Conservation (phyloP, 2,113 vertebrate genomes). For the Ramphastos sulfuratus region DNA sequence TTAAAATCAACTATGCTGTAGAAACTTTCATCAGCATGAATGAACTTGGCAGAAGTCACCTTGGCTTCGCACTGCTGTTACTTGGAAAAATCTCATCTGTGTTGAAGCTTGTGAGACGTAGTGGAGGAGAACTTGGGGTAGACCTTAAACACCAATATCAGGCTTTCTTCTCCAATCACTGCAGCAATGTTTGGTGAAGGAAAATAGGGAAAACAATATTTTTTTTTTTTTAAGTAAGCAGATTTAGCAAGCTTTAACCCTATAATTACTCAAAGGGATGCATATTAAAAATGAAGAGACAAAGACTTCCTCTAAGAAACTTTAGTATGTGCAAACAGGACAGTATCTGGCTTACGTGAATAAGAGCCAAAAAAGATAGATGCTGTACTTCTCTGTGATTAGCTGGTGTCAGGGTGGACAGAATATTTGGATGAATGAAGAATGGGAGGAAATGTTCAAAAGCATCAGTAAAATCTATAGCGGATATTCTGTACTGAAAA, state of each 20-base stretch:
- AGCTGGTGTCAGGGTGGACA: background rate
- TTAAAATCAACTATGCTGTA: background rate
- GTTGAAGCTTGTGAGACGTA: rapidly evolving
- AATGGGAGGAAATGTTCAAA: background rate
- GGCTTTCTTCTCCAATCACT: background rate
- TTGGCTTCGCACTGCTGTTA: background rate
- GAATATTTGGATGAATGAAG: background rate
- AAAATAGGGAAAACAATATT: background rate
- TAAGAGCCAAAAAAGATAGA: background rate
- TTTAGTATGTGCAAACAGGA: background rate
- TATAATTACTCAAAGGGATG: background rate
- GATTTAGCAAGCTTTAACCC: background rate
- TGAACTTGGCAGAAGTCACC: background rate
- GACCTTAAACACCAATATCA: background rate
- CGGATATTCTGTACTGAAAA: rapidly evolving
- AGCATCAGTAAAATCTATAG: background rate
- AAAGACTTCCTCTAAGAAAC: background rate
- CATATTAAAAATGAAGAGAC: background rate
- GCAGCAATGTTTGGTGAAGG: background rate
- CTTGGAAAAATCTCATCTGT: background rate
- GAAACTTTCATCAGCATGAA: background rate
- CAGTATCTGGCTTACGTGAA: background rate
- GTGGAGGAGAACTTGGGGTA: background rate
- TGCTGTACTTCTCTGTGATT: background rate
- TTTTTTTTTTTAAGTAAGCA: background rate